phyloP scores from a whole-genome alignment of 1,140 invertebrate species.

The Philaenus spumarius region DNA sequence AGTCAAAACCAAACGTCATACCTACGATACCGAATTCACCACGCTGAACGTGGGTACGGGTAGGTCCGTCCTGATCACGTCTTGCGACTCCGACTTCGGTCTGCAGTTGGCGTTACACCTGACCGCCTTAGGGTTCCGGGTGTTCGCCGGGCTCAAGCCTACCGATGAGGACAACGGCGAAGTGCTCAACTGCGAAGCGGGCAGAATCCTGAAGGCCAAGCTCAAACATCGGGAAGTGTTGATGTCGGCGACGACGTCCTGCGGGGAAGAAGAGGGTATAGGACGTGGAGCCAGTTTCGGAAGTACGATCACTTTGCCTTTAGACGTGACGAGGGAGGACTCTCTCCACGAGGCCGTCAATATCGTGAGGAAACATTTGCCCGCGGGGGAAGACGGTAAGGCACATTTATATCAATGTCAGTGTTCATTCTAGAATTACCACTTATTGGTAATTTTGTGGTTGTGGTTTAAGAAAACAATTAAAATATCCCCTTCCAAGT shows the following conservation, averaged over 20 bases:
- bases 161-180: slow-evolving; percentile 38
- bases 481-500: no score
- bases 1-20: slow-evolving; percentile 45
- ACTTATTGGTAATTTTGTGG: no score
- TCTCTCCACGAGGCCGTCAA: slow-evolving; percentile 67
- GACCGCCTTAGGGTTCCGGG: slow-evolving; percentile 59
- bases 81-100: slow-evolving; percentile 64
- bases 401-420: no score
- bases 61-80: slow-evolving; percentile 60
- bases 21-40: slow-evolving; percentile 17
- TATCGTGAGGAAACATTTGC: slow-evolving; percentile 66
- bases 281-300: slow-evolving; percentile 36
- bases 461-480: no score
- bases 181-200: slow-evolving; percentile 38
- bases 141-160: slow-evolving; percentile 62
- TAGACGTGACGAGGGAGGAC: slow-evolving; percentile 75
- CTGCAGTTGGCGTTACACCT: slow-evolving; percentile 62
- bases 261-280: slow-evolving; percentile 12
- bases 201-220: slow-evolving; percentile 53
- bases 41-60: slow-evolving; percentile 23
- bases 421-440: no score
- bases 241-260: slow-evolving; percentile 5
- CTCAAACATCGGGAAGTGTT: slow-evolving; percentile 42
- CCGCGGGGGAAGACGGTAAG: slow-evolving; percentile 70
- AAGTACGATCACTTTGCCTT: slow-evolving; percentile 57